Conservation (phyloP, 2,797 vertebrate genomes). For the Rhinichthys osculus region DNA sequence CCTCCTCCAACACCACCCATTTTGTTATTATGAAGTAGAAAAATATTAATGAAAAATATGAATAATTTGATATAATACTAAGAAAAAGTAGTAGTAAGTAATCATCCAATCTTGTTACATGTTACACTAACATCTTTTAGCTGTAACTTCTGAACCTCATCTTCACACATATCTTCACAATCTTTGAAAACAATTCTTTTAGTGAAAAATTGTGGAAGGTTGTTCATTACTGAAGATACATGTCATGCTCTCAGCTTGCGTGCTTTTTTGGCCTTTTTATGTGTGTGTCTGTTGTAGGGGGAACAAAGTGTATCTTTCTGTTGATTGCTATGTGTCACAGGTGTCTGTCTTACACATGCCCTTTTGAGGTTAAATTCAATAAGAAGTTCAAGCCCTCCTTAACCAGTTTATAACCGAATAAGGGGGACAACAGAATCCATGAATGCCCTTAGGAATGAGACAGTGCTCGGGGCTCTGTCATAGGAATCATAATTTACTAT, state of each 20-base stretch:
- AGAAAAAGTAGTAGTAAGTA: neutral
- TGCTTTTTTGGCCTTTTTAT: neutral
- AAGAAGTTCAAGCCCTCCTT: constrained; percentile 52
- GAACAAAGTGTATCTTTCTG: constrained; percentile 16
- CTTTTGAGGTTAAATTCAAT: constrained; percentile 53
- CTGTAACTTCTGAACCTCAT: neutral
- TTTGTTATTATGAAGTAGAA: no score
- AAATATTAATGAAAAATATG: neutral
- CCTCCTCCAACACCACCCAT: neutral
- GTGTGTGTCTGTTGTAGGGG: neutral
- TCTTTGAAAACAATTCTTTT: neutral
- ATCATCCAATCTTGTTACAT: neutral
- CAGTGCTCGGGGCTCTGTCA: constrained; percentile 23
- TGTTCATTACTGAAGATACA: neutral
- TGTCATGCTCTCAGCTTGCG: neutral
- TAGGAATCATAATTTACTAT: constrained; percentile 53
- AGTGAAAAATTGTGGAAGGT: neutral
- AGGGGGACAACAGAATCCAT: constrained; percentile 56
- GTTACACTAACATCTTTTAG: neutral
- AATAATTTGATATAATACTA: neutral
- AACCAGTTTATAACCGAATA: constrained; percentile 55
- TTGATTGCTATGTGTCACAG: constrained; percentile 34
- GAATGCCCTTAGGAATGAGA: constrained; percentile 59
- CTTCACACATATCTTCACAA: neutral
- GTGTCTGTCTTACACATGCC: constrained; percentile 43